Conservation (phyloP, 2,888 invertebrate species). For the Cephonodes hylas region DNA sequence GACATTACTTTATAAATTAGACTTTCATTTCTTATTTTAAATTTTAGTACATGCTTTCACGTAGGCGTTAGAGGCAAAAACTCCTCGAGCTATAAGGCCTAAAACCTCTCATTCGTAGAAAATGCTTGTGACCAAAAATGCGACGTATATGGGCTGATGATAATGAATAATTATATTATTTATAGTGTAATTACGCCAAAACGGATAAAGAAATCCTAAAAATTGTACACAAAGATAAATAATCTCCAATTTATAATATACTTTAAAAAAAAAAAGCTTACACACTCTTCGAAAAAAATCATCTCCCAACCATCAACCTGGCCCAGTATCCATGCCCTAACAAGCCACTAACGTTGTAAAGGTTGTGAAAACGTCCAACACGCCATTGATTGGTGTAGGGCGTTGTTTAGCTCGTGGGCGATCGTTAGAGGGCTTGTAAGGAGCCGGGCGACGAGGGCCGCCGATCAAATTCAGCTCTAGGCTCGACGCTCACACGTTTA, state of each 20-base stretch:
- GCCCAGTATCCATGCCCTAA: neutral
- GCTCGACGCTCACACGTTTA: conserved; percentile 62
- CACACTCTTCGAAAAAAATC: too few relatives aligned
- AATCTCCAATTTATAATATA: too few relatives aligned
- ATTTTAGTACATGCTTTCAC: neutral
- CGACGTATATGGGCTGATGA: too few relatives aligned
- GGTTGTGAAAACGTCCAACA: neutral
- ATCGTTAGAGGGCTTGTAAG: conserved; percentile 31
- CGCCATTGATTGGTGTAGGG: conserved; percentile 16
- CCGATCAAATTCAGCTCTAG: conserved; percentile 61
- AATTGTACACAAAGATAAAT: too few relatives aligned
- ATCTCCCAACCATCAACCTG: too few relatives aligned
- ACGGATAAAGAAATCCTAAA: too few relatives aligned
- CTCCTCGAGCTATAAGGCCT: too few relatives aligned
- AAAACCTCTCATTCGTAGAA: too few relatives aligned
- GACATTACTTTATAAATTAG: conserved; percentile 53
- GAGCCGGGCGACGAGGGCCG: conserved; percentile 43
- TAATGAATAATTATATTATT: too few relatives aligned
- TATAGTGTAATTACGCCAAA: too few relatives aligned
- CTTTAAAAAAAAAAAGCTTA: too few relatives aligned
- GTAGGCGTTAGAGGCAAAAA: neutral
- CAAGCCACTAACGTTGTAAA: neutral
- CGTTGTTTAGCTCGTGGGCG: conserved; percentile 24
- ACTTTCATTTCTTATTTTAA: conserved; percentile 15
- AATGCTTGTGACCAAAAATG: too few relatives aligned